Base-by-base conservation (phyloP, 1,140 invertebrate genomes). In the Ptiloglossa arizonensis region DNA sequence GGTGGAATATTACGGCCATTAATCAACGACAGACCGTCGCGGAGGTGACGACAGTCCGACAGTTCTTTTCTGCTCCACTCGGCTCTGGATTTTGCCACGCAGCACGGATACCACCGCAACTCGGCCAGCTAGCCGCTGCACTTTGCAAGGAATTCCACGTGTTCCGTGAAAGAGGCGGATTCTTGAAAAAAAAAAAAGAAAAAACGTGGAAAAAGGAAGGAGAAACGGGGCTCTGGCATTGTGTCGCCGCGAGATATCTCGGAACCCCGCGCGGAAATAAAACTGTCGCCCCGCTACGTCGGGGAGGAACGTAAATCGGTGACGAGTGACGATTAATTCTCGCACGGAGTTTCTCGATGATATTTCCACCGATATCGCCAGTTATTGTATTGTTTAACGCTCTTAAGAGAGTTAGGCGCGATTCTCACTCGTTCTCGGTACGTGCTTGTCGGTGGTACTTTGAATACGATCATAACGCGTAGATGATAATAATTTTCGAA, bases 11-110 rank as follows among this genome's bases (percentile, higher is more conserved):
- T 85, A 85, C 83, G 56, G 83, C 76, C 83, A 85, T 85, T 85
- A 85, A 85, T 85, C 83, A 85, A 85, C 83, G 83, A 85, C 83
- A 85, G 83, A 67, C 63, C 41, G 73, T 73, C 79, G 83, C 82
- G 38, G 70, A 85, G 82, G 83, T 85, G 83, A 85, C 79, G 82
- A 85, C 83, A 85, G 83, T 81, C 83, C 85, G 83, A 85, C 83
- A 85, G 82, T 85, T 72, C 79, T 79, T 84, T 85, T 76, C 79
- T 73, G 83, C 82, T 74, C 56, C 70, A 59, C 82, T 75, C 82
- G 81, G 77, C 79, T 85, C 83, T 85, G 74, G 79, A 80, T 80
- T 80, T 80, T 80, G 73, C 73, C 63, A 50, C 60, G 70, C 50
- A 52, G 46, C 46, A 27, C 27, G 54, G 66, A 75, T 79, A 72